Evolutionary conservation across 2,888 invertebrate genomes (phyloP).

Genomic region (Leptopilina myrica): DNA sequence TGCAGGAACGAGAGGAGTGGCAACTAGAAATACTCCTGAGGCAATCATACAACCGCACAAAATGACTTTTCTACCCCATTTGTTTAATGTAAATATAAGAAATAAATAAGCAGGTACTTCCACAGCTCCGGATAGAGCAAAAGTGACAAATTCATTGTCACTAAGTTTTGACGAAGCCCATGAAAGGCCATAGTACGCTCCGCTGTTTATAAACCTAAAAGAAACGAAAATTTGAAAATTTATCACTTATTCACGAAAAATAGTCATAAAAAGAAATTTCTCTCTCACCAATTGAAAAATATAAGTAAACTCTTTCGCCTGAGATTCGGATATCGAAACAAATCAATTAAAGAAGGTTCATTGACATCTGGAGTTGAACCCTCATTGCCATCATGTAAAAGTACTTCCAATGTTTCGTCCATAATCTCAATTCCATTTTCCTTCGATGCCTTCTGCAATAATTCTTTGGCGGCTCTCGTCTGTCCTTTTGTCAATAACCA

Average conservation of each 20-base stretch:
- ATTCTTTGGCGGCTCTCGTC: constrained; percentile 80
- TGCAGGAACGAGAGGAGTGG: constrained; percentile 80
- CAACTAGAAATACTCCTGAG: constrained; percentile 80
- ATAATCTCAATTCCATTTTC: constrained; percentile 82
- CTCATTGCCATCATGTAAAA: constrained; percentile 77
- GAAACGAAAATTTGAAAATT: constrained; percentile 19
- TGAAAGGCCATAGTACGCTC: constrained; percentile 87
- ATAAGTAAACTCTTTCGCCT: constrained; percentile 82
- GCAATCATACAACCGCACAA: constrained; percentile 84
- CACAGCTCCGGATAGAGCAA: constrained; percentile 85
- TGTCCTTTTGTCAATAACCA: constrained; percentile 84
- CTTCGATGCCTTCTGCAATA: constrained; percentile 82
- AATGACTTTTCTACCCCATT: constrained; percentile 84
- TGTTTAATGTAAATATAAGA: constrained; percentile 82
- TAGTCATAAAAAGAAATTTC: background rate
- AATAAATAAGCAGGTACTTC: constrained; percentile 86
- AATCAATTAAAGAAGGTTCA: constrained; percentile 79
- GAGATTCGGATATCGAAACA: constrained; percentile 82
- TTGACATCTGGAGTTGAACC: constrained; percentile 70
- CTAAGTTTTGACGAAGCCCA: constrained; percentile 86
- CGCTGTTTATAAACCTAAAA: constrained; percentile 84
- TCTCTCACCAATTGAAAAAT: constrained; percentile 84
- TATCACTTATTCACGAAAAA: background rate
- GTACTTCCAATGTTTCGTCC: constrained; percentile 78
- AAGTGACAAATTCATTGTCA: constrained; percentile 85